Base-by-base conservation (phyloP, 2,113 vertebrate genomes). In the Phalacrocorax aristotelis region DNA sequence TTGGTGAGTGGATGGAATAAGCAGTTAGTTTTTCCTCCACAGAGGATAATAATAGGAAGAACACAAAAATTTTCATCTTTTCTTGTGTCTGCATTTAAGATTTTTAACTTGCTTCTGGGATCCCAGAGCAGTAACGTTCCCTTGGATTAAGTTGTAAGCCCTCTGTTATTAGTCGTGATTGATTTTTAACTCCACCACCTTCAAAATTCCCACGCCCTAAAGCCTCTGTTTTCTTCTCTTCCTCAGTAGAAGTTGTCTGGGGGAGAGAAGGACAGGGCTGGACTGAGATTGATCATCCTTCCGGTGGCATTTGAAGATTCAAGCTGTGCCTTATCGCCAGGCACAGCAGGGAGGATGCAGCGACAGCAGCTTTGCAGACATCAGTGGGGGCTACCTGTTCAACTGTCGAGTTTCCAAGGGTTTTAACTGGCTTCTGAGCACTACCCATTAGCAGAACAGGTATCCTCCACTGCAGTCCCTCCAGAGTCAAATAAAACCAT, bases 221-320 rank as follows among this genome's bases (percentile, higher is more conserved):
- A 92, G 69, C 30, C 13, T 10, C 69, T 19, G 25, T 76, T 85
- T 62, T 44, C 76, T 82, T 97, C 68, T 89, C 48, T 71, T 89
- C 61, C 74, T 84, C 46, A 17, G 69, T 3, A 80, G 38, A 81
- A 77, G 29, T 22, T 38, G 26, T 80, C 75, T 51, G 26, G 34
- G 84, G 64, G 38, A 77, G 86, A 86, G 78, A 12, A 55, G 68
- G 76, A 46, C 5, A 0, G 42, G 29, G 46, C 86, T 89, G 79
- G 90, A 89, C 75, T 46, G 92, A 94, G 83, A 96, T 60, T 71
- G 97, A 97, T 96, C 88, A 83, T 62, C 51, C 75, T 83, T 79
- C 68, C 40, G 0, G 90, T 75, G 80, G 79, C 88, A 95, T 97
- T 84, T 93, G 88, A 89, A 68, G 83, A 93, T 48, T 84, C 94